These are phyloP conservation scores for Theristus sp. DNA, from an alignment of 2,888 invertebrate species.

Conservation along the genomic window DNA sequence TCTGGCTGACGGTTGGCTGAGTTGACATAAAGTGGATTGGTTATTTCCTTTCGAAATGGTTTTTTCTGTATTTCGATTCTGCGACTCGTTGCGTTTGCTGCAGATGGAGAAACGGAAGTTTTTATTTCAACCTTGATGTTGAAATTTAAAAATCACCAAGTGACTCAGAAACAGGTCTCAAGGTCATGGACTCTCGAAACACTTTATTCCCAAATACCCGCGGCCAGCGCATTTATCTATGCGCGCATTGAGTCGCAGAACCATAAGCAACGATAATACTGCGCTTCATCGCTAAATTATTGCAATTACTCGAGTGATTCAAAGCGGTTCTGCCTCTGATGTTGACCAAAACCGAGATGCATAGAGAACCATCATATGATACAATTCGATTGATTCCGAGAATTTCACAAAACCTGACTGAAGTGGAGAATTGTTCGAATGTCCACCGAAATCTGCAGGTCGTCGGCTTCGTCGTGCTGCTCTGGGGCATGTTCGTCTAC, in stretches of 20 bases:
- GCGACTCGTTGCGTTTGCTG: no score
- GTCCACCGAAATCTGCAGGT: slow-evolving; percentile 14
- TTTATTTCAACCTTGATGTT: neutral
- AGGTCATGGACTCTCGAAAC: no score
- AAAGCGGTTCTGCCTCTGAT: no score
- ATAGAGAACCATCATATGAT: neutral
- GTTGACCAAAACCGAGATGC: neutral
- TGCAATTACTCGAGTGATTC: no score
- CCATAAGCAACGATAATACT: no score
- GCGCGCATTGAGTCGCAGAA: no score
- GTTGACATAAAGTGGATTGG: neutral
- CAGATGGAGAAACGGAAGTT: neutral
- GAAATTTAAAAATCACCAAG: no score
- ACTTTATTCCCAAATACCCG: no score
- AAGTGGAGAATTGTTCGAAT: neutral
- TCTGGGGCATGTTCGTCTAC: slow-evolving; percentile 65
- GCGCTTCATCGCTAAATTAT: no score
- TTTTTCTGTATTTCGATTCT: slow-evolving; percentile 3
- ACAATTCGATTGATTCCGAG: neutral
- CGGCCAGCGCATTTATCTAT: no score
- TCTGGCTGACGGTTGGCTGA: slow-evolving; percentile 8
- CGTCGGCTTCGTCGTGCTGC: slow-evolving; percentile 53
- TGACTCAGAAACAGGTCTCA: no score
- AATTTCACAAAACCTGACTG: no score
- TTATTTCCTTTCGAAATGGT: neutral